These are phyloP conservation scores for Anthonomus grandis DNA, from an alignment of 1,140 invertebrate species.

Conservation along the genomic window DNA sequence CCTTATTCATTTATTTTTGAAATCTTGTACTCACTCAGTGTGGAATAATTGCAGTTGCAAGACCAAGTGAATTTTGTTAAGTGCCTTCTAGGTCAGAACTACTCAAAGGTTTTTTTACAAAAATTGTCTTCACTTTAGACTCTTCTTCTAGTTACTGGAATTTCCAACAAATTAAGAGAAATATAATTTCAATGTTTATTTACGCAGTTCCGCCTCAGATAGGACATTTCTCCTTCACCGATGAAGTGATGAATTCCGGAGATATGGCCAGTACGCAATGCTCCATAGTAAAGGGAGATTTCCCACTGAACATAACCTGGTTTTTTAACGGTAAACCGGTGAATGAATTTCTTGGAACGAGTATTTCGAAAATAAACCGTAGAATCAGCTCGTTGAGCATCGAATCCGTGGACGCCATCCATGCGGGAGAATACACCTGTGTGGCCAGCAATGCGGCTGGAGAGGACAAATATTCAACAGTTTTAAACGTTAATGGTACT, in stretches of 20 bases:
- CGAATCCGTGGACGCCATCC: conserved; percentile 54
- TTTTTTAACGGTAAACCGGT: conserved; percentile 36
- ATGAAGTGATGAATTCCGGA: conserved; percentile 67
- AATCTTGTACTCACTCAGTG: too few species aligned
- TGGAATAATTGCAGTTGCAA: too few species aligned
- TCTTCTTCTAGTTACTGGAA: too few species aligned
- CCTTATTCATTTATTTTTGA: too few species aligned
- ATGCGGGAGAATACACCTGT: conserved; percentile 63
- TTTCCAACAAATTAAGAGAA: too few species aligned
- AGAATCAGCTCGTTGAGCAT: conserved; percentile 59
- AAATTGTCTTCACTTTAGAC: too few species aligned
- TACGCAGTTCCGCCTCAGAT: conserved; percentile 40
- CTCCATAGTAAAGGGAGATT: conserved; percentile 71
- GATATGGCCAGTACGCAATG: conserved; percentile 69
- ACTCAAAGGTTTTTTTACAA: too few species aligned
- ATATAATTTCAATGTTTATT: background rate
- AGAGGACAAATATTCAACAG: conserved; percentile 57
- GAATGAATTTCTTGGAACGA: conserved; percentile 46
- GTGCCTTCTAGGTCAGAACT: too few species aligned
- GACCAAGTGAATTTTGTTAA: too few species aligned
- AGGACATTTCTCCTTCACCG: conserved; percentile 49
- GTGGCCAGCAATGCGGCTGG: conserved; percentile 59
- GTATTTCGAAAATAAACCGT: conserved; percentile 51
- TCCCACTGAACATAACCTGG: conserved; percentile 71
- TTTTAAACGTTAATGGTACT: conserved; percentile 61